A percentile compares a stretch with the other conserved stretches of the same genome.
phyloP scores from a whole-genome alignment of 2,888 invertebrate species.

The Clusia tigrina region DNA sequence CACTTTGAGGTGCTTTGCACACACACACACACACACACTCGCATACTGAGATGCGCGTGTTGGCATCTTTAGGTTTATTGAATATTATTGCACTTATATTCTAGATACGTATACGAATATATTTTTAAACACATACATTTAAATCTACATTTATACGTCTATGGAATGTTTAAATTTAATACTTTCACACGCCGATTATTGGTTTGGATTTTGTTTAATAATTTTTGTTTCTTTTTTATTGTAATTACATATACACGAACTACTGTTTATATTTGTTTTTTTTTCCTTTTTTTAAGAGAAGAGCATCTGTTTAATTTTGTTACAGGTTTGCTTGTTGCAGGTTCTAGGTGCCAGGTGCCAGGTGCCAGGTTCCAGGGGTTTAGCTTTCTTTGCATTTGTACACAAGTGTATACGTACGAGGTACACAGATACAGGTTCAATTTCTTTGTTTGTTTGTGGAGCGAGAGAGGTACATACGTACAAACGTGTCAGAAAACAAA shows the following conservation, averaged over 20 bases:
- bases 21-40: too few relatives aligned
- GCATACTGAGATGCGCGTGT: too few relatives aligned
- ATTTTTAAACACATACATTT: neutral
- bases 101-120: neutral
- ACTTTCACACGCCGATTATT: too few relatives aligned
- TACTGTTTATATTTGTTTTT: constrained; percentile 30
- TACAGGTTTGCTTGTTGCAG: neutral
- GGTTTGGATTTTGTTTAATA: too few relatives aligned
- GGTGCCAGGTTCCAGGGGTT: neutral
- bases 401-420: neutral
- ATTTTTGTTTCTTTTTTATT: too few relatives aligned
- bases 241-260: neutral
- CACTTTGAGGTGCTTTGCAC: too few relatives aligned
- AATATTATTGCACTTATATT: constrained; percentile 1
- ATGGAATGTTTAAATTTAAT: constrained; percentile 8
- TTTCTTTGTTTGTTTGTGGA: neutral
- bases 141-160: neutral
- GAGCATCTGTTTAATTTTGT: neutral
- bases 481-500: too few relatives aligned
- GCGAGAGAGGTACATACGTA: constrained; percentile 8
- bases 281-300: neutral
- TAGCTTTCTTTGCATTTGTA: too few relatives aligned
- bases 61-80: neutral
- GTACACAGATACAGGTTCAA: constrained; percentile 5
- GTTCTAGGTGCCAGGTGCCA: constrained; percentile 17